Base-by-base conservation (phyloP, 2,888 invertebrate species). In the Gortyna flavago region DNA sequence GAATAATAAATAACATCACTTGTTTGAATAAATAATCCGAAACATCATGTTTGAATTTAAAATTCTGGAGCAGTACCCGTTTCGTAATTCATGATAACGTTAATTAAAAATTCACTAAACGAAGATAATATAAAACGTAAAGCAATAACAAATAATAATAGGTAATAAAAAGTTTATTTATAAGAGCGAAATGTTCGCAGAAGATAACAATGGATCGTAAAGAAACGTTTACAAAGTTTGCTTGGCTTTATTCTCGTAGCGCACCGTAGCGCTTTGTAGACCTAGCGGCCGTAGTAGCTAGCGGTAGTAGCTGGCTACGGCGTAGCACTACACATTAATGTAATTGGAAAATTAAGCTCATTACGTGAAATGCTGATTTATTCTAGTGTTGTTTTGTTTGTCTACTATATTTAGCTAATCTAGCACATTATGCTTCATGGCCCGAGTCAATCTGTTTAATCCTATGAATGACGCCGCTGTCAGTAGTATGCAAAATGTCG, bases 161-260 rank as follows among this genome's bases (percentile, higher is more conserved):
- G 69, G 21, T 64, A 70, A 25, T 81, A 81, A 81, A 84, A 85
- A 70, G 75, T 75, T 73, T 72, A 78, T 84, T 64, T 84, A 72
- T 75, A 75, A 62, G 41, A 44, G 74, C 51, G 32, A 78, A 81
- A 85, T 71, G 75, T 75, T 79, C 81, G 69, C 64, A 75, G 62
- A 70, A 84, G 71, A 81, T 84, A 69, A 84, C 79, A 84, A 81
- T 75, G 67, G 72, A 75, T 73, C 75, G 70, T 79, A 81, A 75
- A 85, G 82, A 65, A 69, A 72, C 71, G 77, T 81, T 84, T 81
- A 85, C 82, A 84, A 75, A 69, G 82, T 84, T 79, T 75, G 75
- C 44, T 77, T 76, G 80, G 85, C 81, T 84, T 84, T 75, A 79
- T 73, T 76, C 72, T 75, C 74, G 85, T 84, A 86, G 86, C 77